phyloP scores from a whole-genome alignment of 2,797 vertebrate genomes.

The Pangasius larnaudii region DNA sequence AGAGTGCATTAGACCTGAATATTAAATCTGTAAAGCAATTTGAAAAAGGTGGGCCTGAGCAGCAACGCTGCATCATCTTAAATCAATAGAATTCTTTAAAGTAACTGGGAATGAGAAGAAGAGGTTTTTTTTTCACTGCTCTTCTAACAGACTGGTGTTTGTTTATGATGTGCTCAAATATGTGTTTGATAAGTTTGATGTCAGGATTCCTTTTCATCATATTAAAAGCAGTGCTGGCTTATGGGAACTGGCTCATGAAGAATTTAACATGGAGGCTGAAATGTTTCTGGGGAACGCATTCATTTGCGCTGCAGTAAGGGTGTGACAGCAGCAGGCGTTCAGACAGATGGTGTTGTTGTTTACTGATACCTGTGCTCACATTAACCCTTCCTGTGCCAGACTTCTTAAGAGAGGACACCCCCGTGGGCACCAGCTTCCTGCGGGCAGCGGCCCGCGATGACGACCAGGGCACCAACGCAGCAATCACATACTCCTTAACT shows the following conservation, averaged over 20 bases:
- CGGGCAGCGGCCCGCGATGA: slow-evolving; percentile 83
- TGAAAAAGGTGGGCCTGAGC: slow-evolving; percentile 20
- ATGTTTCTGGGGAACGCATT: slow-evolving; percentile 69
- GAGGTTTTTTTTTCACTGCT: slow-evolving; percentile 24
- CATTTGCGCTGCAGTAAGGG: slow-evolving; percentile 50
- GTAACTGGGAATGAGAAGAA: background rate
- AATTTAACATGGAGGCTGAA: slow-evolving; percentile 73
- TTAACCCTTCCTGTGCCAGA: slow-evolving; percentile 68
- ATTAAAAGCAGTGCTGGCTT: slow-evolving; percentile 58
- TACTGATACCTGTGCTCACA: slow-evolving; percentile 47
- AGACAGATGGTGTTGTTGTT: slow-evolving; percentile 46
- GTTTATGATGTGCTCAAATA: slow-evolving; percentile 70
- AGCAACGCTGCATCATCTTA: background rate
- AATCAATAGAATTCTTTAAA: slow-evolving; percentile 50
- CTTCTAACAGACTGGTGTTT: slow-evolving; percentile 62
- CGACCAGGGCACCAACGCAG: slow-evolving; percentile 88
- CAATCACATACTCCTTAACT: slow-evolving; percentile 83
- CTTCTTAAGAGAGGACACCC: slow-evolving; percentile 85
- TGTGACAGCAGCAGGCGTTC: slow-evolving; percentile 29
- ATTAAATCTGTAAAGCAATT: slow-evolving; percentile 54
- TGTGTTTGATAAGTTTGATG: slow-evolving; percentile 71
- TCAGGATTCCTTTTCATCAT: slow-evolving; percentile 71
- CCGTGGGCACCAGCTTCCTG: slow-evolving; percentile 86
- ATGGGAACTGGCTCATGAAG: slow-evolving; percentile 67
- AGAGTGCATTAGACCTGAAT: slow-evolving; percentile 40